Evolutionary conservation across 1,140 invertebrate genomes (phyloP).

Genomic region (Atta colombica): DNA sequence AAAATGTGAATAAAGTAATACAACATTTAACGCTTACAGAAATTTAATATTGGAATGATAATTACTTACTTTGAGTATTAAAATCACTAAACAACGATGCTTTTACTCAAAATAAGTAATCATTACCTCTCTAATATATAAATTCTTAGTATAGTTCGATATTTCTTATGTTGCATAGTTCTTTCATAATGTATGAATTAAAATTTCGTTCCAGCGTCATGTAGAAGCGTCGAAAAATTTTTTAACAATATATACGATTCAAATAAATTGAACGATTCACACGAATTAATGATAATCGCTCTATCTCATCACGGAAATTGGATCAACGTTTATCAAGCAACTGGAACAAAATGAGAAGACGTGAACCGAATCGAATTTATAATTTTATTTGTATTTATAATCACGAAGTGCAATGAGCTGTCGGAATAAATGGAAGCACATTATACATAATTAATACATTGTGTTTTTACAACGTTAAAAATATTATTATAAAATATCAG

Average conservation of each 20-base stretch:
- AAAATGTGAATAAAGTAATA: no score
- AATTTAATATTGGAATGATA: no score
- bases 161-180: neutral
- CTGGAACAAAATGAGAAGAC: neutral
- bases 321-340: neutral
- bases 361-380: constrained; percentile 16
- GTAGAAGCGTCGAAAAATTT: neutral
- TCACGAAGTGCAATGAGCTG: neutral
- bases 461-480: neutral
- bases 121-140: neutral
- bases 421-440: constrained; percentile 13
- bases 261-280: neutral
- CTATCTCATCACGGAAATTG: neutral
- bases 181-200: neutral
- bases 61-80: no score
- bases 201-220: neutral
- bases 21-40: no score
- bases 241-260: neutral
- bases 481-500: neutral
- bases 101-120: neutral
- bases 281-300: constrained; percentile 9
- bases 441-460: constrained; percentile 2
- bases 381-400: neutral
- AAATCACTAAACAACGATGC: no score
- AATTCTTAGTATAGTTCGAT: no score